A percentile compares a stretch with the other conserved stretches of the same genome.
phyloP scores from a whole-genome alignment of 2,888 invertebrate species.

The Drosophila prostipennis region DNA sequence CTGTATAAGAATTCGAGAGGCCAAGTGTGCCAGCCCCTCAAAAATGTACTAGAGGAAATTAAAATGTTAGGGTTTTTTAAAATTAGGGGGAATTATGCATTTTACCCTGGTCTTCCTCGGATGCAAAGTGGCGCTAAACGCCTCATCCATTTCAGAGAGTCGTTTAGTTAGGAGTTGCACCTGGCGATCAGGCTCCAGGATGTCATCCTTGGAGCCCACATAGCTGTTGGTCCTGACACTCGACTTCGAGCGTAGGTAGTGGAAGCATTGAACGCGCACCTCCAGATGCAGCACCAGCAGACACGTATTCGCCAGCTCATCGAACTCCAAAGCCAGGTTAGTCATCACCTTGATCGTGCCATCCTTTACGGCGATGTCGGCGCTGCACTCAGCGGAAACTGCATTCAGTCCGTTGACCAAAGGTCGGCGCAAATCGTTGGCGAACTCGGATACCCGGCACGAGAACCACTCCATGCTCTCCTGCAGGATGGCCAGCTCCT shows the following conservation, averaged over 20 bases:
- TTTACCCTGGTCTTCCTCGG: constrained; percentile 90
- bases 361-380: constrained; percentile 85
- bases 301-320: constrained; percentile 95
- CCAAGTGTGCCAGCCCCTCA: constrained; percentile 91
- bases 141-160: constrained; percentile 91
- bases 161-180: constrained; percentile 92
- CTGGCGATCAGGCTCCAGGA: constrained; percentile 90
- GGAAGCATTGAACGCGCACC: constrained; percentile 97
- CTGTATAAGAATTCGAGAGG: constrained; percentile 92
- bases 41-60: constrained; percentile 90
- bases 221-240: constrained; percentile 79
- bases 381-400: constrained; percentile 75
- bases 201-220: constrained; percentile 87
- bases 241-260: constrained; percentile 89
- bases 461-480: constrained; percentile 97
- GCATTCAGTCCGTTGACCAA: constrained; percentile 82
- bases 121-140: constrained; percentile 90
- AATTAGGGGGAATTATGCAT: background rate
- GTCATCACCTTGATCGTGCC: constrained; percentile 88
- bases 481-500: constrained; percentile 94
- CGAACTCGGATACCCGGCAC: constrained; percentile 87
- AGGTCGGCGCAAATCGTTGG: constrained; percentile 86
- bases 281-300: constrained; percentile 96
- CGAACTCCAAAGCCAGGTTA: constrained; percentile 91
- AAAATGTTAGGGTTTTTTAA: background rate